Conservation (phyloP, 1,140 invertebrate genomes). For the Drosophila obscura region DNA sequence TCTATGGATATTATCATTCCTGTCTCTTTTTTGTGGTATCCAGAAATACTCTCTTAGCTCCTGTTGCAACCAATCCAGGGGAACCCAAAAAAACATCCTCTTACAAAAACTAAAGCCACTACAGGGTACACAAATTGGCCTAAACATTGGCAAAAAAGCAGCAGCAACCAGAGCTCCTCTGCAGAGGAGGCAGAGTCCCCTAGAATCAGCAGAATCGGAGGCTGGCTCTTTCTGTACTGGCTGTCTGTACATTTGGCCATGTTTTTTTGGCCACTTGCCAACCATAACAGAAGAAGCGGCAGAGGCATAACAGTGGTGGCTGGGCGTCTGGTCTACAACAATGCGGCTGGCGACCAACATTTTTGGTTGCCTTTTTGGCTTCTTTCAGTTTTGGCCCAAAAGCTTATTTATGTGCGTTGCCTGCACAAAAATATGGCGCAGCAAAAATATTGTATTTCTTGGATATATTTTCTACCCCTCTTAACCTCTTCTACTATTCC, state of each 20-base stretch:
- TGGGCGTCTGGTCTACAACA: constrained; percentile 14
- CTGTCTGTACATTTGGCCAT: constrained; percentile 75
- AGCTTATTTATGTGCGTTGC: constrained; percentile 80
- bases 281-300: constrained; percentile 49
- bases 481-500: constrained; percentile 18
- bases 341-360: constrained; percentile 39
- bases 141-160: constrained; percentile 49
- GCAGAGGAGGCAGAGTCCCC: constrained; percentile 7
- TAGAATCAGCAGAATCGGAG: constrained; percentile 14
- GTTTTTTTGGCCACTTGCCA: constrained; percentile 77
- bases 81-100: too few species aligned
- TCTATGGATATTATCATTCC: too few species aligned
- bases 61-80: too few species aligned
- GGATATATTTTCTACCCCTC: constrained; percentile 34
- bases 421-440: constrained; percentile 74
- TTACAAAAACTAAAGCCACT: too few species aligned
- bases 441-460: constrained; percentile 49
- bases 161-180: constrained; percentile 29
- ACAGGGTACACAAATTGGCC: constrained; percentile 55
- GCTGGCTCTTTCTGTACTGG: constrained; percentile 44
- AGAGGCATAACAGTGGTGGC: constrained; percentile 19
- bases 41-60: too few species aligned
- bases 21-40: too few species aligned
- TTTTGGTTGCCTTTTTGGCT: constrained; percentile 46
- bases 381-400: constrained; percentile 55